Evolutionary conservation across 1,140 invertebrate genomes (phyloP).

Genomic region (Musca vetustissima): DNA sequence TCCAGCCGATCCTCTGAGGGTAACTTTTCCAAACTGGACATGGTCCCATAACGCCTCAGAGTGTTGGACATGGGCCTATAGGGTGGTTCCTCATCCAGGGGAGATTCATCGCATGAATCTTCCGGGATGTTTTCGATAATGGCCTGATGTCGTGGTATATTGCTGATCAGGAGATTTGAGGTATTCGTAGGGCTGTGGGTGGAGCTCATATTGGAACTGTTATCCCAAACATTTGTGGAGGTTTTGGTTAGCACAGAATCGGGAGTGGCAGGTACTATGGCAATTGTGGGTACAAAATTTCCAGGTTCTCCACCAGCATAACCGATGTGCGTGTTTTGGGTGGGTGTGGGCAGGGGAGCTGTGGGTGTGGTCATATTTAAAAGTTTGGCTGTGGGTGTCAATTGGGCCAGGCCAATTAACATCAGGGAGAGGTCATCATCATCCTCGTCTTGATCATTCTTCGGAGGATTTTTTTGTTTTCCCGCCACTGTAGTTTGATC

Average conservation of each 20-base stretch:
- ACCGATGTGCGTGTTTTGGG: neutral
- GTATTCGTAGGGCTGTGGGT: slow-evolving; percentile 22
- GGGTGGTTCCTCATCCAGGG: slow-evolving; percentile 61
- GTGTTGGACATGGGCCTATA: slow-evolving; percentile 60
- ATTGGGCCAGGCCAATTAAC: slow-evolving; percentile 66
- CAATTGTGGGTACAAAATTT: slow-evolving; percentile 66
- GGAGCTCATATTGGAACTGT: slow-evolving; percentile 32
- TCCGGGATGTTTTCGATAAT: slow-evolving; percentile 55
- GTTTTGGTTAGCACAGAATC: slow-evolving; percentile 59
- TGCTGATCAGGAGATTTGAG: slow-evolving; percentile 23
- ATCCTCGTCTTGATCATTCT: slow-evolving; percentile 33
- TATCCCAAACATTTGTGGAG: slow-evolving; percentile 52
- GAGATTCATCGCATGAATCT: slow-evolving; percentile 61
- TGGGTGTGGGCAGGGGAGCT: slow-evolving; percentile 24
- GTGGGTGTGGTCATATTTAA: slow-evolving; percentile 59
- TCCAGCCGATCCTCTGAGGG: slow-evolving; percentile 55
- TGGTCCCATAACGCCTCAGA: slow-evolving; percentile 68
- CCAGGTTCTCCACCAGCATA: neutral
- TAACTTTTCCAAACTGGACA: slow-evolving; percentile 73
- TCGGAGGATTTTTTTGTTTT: slow-evolving; percentile 42
- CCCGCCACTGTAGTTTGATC: slow-evolving; percentile 2
- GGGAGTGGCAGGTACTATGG: slow-evolving; percentile 74
- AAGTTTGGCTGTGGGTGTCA: slow-evolving; percentile 64
- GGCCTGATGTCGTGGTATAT: slow-evolving; percentile 40
- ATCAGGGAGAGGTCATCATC: slow-evolving; percentile 65